Evolutionary conservation across 2,888 invertebrate genomes (phyloP).

Genomic region (Mellilla xanthometata): DNA sequence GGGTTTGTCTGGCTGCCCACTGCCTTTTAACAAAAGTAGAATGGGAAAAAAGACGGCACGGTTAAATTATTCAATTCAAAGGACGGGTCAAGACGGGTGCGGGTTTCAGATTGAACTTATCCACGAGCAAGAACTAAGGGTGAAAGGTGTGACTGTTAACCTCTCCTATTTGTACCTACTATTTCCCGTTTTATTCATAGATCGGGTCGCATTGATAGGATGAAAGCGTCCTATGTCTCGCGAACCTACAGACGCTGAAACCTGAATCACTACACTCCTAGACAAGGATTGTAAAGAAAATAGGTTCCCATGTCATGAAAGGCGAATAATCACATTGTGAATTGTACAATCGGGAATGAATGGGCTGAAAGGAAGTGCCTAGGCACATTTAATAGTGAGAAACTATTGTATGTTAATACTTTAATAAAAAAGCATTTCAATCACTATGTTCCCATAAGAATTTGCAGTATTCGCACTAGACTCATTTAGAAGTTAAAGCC

Average conservation of each 20-base stretch:
- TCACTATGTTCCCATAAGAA: background rate
- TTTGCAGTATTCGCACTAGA: too few relatives aligned
- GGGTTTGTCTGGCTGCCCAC: conserved; percentile 65
- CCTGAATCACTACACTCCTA: conserved; percentile 24
- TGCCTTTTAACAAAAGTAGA: conserved; percentile 58
- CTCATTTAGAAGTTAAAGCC: too few relatives aligned
- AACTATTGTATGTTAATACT: conserved; percentile 3
- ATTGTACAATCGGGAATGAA: conserved; percentile 9
- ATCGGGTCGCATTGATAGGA: conserved; percentile 15
- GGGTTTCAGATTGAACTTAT: conserved; percentile 27
- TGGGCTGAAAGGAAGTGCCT: conserved; percentile 11
- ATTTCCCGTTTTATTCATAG: conserved; percentile 29
- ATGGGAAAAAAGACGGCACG: conserved; percentile 68
- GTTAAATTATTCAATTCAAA: conserved; percentile 64
- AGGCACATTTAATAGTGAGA: conserved; percentile 2
- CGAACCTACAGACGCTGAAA: conserved; percentile 20
- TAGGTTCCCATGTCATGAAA: conserved; percentile 20
- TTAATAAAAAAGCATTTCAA: background rate
- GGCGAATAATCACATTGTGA: conserved; percentile 17
- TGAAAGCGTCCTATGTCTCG: conserved; percentile 18
- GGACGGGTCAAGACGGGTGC: conserved; percentile 59
- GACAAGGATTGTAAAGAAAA: conserved; percentile 17
- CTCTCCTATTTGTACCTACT: conserved; percentile 30
- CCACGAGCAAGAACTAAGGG: conserved; percentile 24
- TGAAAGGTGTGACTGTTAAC: conserved; percentile 28